Evolutionary conservation across 2,113 vertebrate genomes (phyloP).

Genomic region (Ophthalmolycus amberensis): DNA sequence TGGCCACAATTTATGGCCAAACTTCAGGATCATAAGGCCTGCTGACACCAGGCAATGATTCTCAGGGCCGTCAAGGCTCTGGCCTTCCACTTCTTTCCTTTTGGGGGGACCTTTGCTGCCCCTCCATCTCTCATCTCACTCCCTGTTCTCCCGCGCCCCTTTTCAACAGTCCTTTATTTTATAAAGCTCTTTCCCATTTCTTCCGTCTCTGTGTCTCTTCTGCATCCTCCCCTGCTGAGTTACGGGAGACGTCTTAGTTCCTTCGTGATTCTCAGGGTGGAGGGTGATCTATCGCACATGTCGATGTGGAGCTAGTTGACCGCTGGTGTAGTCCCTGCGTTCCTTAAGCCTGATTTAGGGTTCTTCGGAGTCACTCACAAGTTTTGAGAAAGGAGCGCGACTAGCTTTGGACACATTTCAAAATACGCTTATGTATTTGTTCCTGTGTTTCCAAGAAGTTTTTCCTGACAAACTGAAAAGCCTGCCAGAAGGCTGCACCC

Average conservation of each 20-base stretch:
- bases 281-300: conserved; percentile 29
- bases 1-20: conserved; percentile 45
- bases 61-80: conserved; percentile 28
- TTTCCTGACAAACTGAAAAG: neutral
- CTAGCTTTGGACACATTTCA: neutral
- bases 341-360: neutral
- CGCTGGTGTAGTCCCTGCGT: neutral
- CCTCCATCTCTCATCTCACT: conserved; percentile 34
- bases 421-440: neutral
- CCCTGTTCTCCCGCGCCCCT: conserved; percentile 5
- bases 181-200: neutral
- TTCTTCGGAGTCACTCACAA: neutral
- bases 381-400: neutral
- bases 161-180: conserved; percentile 28
- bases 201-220: conserved; percentile 9
- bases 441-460: neutral
- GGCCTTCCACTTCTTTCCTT: conserved; percentile 33
- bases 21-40: conserved; percentile 29
- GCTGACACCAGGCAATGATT: conserved; percentile 48
- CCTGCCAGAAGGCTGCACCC: neutral
- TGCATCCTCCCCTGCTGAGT: conserved; percentile 33
- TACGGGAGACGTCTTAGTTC: conserved; percentile 31
- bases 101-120: conserved; percentile 19
- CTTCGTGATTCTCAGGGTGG: conserved; percentile 32
- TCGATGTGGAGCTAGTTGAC: conserved; percentile 9